Conservation (phyloP, 2,113 vertebrate species). For the Neopipo cinnamomea region DNA sequence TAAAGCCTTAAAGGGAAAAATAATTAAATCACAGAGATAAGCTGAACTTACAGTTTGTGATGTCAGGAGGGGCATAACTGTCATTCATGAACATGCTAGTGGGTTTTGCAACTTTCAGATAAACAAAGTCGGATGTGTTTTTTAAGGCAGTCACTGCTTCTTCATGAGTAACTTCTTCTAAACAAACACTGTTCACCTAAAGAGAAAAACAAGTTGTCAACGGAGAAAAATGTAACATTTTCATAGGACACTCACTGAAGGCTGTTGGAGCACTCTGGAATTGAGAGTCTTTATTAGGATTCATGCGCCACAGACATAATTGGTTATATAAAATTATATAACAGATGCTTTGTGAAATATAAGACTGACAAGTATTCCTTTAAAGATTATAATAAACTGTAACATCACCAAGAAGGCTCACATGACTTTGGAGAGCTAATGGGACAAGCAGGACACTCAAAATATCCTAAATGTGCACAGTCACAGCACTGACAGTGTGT, state of each 20-base stretch:
- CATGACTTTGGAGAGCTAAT: not conserved
- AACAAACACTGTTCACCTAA: slow-evolving; percentile 91
- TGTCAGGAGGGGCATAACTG: slow-evolving; percentile 88
- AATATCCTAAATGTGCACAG: not conserved
- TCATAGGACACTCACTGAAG: not conserved
- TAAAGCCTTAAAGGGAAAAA: not conserved
- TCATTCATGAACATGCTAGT: slow-evolving; percentile 96
- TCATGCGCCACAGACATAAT: not conserved
- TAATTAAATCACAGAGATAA: not conserved
- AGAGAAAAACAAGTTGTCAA: not conserved
- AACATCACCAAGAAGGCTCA: not conserved
- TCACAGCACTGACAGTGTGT: not conserved
- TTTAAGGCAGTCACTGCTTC: slow-evolving; percentile 98
- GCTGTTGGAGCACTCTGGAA: not conserved
- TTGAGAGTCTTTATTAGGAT: not conserved
- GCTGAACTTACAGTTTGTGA: slow-evolving; percentile 90
- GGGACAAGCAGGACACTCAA: not conserved
- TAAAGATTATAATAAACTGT: not conserved
- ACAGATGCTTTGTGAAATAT: not conserved
- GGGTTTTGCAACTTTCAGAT: slow-evolving; percentile 96
- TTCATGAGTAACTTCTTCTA: slow-evolving; percentile 98
- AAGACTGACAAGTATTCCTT: not conserved
- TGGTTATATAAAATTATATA: not conserved
- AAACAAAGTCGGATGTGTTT: slow-evolving; percentile 96
- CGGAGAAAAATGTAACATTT: not conserved